phyloP scores from a whole-genome alignment of 2,113 vertebrate species.

The Chloropsis cyanopogon region DNA sequence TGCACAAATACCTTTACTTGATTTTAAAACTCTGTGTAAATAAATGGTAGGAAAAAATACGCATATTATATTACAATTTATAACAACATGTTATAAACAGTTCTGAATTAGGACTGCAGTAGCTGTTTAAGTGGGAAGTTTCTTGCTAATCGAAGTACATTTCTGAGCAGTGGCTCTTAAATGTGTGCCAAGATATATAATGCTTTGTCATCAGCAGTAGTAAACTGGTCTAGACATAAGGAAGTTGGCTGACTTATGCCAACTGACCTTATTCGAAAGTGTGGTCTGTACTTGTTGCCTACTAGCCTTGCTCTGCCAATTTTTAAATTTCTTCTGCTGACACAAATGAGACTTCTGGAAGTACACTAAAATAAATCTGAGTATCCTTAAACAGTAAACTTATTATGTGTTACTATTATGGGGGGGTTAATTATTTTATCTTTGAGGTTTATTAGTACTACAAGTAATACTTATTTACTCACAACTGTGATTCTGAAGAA shows the following conservation, averaged over 20 bases:
- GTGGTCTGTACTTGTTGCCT: neutral
- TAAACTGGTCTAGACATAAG: slow-evolving; percentile 36
- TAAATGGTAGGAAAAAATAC: neutral
- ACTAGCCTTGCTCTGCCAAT: neutral
- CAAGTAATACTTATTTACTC: neutral
- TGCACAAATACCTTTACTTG: neutral
- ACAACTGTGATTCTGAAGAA: neutral
- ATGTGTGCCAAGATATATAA: slow-evolving; percentile 14
- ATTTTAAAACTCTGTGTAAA: neutral
- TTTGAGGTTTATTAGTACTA: neutral
- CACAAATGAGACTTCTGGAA: neutral
- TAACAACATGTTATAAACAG: neutral
- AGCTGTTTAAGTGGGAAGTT: neutral
- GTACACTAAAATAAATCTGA: neutral
- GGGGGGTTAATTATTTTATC: neutral
- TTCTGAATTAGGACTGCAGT: neutral
- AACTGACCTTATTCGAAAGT: neutral
- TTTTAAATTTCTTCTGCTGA: neutral
- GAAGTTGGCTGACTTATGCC: slow-evolving; percentile 31
- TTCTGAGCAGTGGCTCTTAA: slow-evolving; percentile 10
- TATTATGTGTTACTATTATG: neutral
- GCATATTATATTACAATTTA: too few relatives aligned
- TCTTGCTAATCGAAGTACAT: slow-evolving; percentile 14
- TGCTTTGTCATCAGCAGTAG: neutral
- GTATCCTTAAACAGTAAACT: neutral